Evolutionary conservation across 2,797 vertebrate genomes (phyloP), one percentile per base, ranked within the genome.

Genomic region (Coccyzus lansbergi): DNA sequence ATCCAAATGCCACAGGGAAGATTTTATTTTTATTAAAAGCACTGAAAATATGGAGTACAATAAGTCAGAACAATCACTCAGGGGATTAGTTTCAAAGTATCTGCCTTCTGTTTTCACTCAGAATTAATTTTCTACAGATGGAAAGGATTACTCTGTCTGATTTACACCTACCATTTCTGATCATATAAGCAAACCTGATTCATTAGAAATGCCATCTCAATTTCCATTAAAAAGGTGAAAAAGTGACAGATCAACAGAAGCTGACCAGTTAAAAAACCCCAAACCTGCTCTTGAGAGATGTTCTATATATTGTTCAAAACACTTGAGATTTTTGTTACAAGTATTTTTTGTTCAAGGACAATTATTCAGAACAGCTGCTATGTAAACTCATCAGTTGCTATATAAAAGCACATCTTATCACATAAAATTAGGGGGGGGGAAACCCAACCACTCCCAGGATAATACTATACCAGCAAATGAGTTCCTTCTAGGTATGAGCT

Each of bases 11-110:
- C 38, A 9, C 8, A 18, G 20, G 71, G 88, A 82, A 65, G 56
- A 86, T 79, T 86, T 91, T 64, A 52, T 53, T 94, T 94, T 94
- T 90, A 94, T 89, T 95, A 96, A 92, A 75, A 53, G 51, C 52
- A 46, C n/a, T 51, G 71, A 80, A 68, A 12, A 76, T 56, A 86
- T 6, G 51, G 34, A 94, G 22, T 28, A 95, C 31, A 62, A 9
- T 78, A 96, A 89, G n/a, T 65, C 83, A 86, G 44, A 83, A 36
- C 12, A 91, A 89, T 55, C 65, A 48, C 40, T 68, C 40, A 33
- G 19, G 7, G 31, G 36, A 69, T 79, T 86, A 91, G 7, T 42
- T 78, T 92, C 76, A 91, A 96, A 58, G 64, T 38, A 77, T 36
- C 59, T 53, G 25, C 58, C 68, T 86, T 67, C 51, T 92, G 18